These are phyloP conservation scores for Lineus longissimus DNA, from an alignment of 1,140 invertebrate genomes.

Conservation along the genomic window DNA sequence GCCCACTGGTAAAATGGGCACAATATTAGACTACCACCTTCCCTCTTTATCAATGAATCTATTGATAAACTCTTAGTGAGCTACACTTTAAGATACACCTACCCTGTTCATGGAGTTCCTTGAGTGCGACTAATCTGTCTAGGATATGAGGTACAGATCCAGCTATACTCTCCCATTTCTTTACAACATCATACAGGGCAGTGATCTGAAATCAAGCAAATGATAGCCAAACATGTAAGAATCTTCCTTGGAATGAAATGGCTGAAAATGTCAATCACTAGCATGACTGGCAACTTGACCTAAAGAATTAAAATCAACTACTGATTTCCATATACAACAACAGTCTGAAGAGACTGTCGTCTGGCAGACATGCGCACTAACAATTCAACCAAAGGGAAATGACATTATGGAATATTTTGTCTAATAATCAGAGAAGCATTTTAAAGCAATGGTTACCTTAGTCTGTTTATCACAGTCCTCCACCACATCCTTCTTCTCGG, in stretches of 20 bases:
- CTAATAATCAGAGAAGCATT: too few relatives aligned
- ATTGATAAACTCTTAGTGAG: too few relatives aligned
- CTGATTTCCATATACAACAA: too few relatives aligned
- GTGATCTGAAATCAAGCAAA: conserved; percentile 61
- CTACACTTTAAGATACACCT: too few relatives aligned
- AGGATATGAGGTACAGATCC: conserved; percentile 75
- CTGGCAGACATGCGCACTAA: too few relatives aligned
- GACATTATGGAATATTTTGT: too few relatives aligned
- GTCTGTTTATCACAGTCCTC: conserved; percentile 73
- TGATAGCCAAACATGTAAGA: background rate
- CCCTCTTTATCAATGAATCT: too few relatives aligned
- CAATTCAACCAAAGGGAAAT: too few relatives aligned
- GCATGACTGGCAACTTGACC: background rate
- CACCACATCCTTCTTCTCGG: conserved; percentile 64
- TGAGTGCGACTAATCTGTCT: conserved; percentile 75
- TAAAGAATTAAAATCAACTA: background rate
- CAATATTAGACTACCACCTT: background rate
- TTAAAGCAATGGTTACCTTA: too few relatives aligned
- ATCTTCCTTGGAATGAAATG: background rate
- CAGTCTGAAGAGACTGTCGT: too few relatives aligned
- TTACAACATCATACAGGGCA: conserved; percentile 81
- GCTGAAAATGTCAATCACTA: background rate
- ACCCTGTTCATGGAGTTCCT: conserved; percentile 82
- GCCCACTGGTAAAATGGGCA: background rate
- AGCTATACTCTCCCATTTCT: conserved; percentile 75